Percentiles rank a stretch among this genome's conserved stretches.
phyloP scores from a whole-genome alignment of 1,140 invertebrate genomes.

The Ectropis grisescens region DNA sequence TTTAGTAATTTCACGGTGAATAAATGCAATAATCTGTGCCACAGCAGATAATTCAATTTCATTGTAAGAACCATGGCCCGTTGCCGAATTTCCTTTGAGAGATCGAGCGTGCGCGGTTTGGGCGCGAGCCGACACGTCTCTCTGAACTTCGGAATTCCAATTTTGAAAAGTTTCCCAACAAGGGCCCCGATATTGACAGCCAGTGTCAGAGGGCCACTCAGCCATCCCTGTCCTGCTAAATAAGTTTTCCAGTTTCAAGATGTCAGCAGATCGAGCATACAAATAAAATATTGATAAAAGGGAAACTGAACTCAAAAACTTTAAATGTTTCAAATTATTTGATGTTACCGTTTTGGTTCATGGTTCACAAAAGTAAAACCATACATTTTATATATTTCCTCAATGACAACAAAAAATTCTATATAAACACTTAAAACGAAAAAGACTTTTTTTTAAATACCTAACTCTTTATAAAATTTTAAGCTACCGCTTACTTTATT shows the following conservation, averaged over 20 bases:
- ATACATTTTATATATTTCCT: too few species aligned
- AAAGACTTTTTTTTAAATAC: too few species aligned
- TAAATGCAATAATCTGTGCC: constrained; percentile 37
- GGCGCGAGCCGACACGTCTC: constrained; percentile 53
- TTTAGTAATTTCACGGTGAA: constrained; percentile 33
- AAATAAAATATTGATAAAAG: too few species aligned
- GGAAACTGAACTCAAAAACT: too few species aligned
- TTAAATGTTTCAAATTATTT: too few species aligned
- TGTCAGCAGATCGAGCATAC: too few species aligned
- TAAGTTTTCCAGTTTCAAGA: neutral
- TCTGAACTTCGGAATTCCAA: constrained; percentile 65
- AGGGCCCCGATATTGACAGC: constrained; percentile 56
- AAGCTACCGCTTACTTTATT: too few species aligned
- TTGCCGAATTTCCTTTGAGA: constrained; percentile 64
- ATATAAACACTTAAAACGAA: too few species aligned
- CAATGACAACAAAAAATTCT: too few species aligned
- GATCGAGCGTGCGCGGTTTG: constrained; percentile 43
- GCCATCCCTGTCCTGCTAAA: constrained; percentile 18
- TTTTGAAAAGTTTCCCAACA: constrained; percentile 66
- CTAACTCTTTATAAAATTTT: too few species aligned
- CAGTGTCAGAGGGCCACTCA: constrained; percentile 48
- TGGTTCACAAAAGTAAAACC: too few species aligned
- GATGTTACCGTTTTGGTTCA: too few species aligned
- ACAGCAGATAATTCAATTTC: constrained; percentile 54
- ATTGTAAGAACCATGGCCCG: constrained; percentile 49